Percentiles rank a stretch among this genome's conserved stretches.
Evolutionary conservation across 1,140 invertebrate species (phyloP).

Genomic region (Tetramorium parvispinum): DNA sequence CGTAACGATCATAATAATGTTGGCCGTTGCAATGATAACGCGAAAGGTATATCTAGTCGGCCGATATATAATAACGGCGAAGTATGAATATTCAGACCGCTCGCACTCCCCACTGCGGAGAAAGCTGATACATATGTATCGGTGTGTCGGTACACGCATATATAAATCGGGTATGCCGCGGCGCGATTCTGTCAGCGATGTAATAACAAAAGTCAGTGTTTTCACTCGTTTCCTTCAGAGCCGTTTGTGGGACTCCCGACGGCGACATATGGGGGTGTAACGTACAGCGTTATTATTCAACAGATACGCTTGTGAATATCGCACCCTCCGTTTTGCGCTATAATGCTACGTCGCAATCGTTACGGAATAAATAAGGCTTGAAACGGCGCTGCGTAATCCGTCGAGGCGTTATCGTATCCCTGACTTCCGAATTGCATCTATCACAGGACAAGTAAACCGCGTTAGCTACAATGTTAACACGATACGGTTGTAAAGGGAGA

Average conservation of each 20-base stretch:
- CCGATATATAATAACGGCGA: conserved; percentile 44
- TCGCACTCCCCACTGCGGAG: background rate
- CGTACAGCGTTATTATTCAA: conserved; percentile 59
- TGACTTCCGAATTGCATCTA: conserved; percentile 31
- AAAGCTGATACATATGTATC: conserved; percentile 5
- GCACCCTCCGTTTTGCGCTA: conserved; percentile 31
- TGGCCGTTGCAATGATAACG: background rate
- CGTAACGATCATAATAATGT: background rate
- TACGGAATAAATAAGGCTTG: conserved; percentile 55
- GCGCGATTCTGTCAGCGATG: conserved; percentile 43
- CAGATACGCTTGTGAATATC: conserved; percentile 47
- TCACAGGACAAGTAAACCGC: conserved; percentile 31
- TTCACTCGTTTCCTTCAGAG: conserved; percentile 47
- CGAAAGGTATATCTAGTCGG: conserved; percentile 30
- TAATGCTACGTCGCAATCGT: conserved; percentile 50
- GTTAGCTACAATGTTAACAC: conserved; percentile 34
- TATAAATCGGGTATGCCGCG: conserved; percentile 33
- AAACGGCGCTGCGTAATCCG: conserved; percentile 44
- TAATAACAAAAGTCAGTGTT: conserved; percentile 47
- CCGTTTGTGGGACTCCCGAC: conserved; percentile 6
- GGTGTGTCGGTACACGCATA: conserved; percentile 33
- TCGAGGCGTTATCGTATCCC: conserved; percentile 40
- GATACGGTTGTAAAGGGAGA: background rate
- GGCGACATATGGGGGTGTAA: conserved; percentile 47
- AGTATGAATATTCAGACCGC: conserved; percentile 51